phyloP scores from a whole-genome alignment of 2,113 vertebrate genomes.

The Apus apus region DNA sequence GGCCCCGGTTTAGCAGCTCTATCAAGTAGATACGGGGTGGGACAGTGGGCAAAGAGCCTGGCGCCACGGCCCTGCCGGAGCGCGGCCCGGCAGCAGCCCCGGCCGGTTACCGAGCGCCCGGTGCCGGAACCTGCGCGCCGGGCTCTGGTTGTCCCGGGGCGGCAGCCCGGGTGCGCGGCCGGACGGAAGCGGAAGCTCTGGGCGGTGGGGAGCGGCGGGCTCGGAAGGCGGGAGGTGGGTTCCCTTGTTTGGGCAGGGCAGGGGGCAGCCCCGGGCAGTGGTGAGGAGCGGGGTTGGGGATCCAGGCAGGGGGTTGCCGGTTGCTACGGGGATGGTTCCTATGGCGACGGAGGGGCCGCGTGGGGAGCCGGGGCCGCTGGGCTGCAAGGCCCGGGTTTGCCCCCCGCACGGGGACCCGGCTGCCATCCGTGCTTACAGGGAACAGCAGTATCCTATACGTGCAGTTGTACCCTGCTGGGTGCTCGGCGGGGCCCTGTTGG shows the following conservation, averaged over 20 bases:
- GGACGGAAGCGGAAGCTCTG: background rate
- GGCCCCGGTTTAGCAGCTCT: accelerated
- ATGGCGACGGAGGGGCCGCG: background rate
- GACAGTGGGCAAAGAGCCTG: too few relatives aligned
- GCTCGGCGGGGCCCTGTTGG: accelerated
- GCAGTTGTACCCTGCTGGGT: accelerated
- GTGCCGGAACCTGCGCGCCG: background rate
- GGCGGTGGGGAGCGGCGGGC: background rate
- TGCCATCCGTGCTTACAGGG: background rate
- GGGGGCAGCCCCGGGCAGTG: too few relatives aligned
- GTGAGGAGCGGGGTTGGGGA: too few relatives aligned
- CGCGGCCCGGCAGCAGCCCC: too few relatives aligned
- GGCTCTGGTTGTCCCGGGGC: background rate
- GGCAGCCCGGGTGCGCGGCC: background rate
- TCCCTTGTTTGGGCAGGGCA: background rate
- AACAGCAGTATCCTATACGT: accelerated
- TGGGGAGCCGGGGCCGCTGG: too few relatives aligned
- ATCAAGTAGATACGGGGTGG: accelerated
- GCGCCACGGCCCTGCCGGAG: too few relatives aligned
- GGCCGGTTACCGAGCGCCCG: too few relatives aligned
- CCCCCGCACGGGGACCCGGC: background rate
- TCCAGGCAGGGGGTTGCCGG: too few relatives aligned
- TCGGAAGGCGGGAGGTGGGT: background rate
- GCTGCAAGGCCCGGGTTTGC: background rate
- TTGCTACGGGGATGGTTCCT: background rate